Evolutionary conservation across 2,888 invertebrate genomes (phyloP).

Genomic region (Trichogramma dendrolimi): DNA sequence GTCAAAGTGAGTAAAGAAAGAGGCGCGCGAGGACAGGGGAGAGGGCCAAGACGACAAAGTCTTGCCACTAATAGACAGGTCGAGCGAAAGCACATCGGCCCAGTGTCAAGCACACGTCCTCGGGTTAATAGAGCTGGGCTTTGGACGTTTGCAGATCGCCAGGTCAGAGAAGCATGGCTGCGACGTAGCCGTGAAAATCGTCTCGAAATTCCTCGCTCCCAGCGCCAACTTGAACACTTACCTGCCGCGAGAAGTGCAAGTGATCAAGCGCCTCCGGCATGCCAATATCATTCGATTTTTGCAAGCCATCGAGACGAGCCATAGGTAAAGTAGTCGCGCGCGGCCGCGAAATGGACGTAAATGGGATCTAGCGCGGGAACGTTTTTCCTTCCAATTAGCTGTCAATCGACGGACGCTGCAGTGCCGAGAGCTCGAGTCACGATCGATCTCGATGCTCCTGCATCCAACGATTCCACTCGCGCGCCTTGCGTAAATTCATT

Average conservation of each 20-base stretch:
- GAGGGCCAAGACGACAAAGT: too few relatives aligned
- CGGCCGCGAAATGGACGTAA: not conserved
- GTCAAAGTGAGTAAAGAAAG: conserved; percentile 60
- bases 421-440: too few relatives aligned
- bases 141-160: conserved; percentile 58
- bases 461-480: too few relatives aligned
- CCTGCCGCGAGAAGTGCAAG: conserved; percentile 76
- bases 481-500: too few relatives aligned
- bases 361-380: not conserved
- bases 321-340: conserved; percentile 56
- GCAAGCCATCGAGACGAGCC: conserved; percentile 81
- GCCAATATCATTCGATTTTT: conserved; percentile 75
- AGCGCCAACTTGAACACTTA: conserved; percentile 78
- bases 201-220: conserved; percentile 77
- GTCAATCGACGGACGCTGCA: too few relatives aligned
- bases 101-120: too few relatives aligned
- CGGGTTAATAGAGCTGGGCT: too few relatives aligned
- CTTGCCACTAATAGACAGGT: too few relatives aligned
- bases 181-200: conserved; percentile 77
- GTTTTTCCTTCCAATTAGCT: too few relatives aligned
- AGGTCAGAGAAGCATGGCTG: conserved; percentile 69
- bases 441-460: too few relatives aligned
- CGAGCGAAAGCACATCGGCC: too few relatives aligned
- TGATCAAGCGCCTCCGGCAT: conserved; percentile 76
- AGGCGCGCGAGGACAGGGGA: too few relatives aligned